Evolutionary conservation across 2,888 invertebrate species (phyloP).

Genomic region (Copidosoma aretas): DNA sequence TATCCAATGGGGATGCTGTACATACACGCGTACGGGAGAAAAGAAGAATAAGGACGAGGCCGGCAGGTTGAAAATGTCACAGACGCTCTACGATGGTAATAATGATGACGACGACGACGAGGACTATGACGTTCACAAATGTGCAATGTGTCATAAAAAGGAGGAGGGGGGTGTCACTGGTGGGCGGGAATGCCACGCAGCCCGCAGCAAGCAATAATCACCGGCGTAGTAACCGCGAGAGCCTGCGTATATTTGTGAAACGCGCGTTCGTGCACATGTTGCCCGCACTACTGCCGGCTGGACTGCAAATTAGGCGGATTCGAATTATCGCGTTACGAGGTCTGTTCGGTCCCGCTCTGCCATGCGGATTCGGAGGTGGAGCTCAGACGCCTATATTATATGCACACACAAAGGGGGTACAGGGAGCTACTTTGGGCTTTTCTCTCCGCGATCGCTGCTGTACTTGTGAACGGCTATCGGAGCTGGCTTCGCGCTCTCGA

Average conservation of each 20-base stretch:
- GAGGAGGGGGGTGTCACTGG: background rate
- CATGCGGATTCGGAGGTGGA: too few relatives aligned
- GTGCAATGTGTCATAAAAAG: slow-evolving; percentile 7
- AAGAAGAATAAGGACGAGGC: background rate
- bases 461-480: too few relatives aligned
- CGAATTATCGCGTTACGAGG: slow-evolving; percentile 25
- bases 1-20: too few relatives aligned
- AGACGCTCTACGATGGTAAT: background rate
- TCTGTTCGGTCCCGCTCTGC: background rate
- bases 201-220: too few relatives aligned
- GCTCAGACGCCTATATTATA: too few relatives aligned
- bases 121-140: too few relatives aligned
- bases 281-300: background rate
- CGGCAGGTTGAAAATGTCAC: slow-evolving; percentile 30
- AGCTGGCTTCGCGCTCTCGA: too few relatives aligned
- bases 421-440: too few relatives aligned
- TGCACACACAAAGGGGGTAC: too few relatives aligned
- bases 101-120: too few relatives aligned
- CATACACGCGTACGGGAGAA: background rate
- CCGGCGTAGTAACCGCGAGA: background rate
- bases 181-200: too few relatives aligned
- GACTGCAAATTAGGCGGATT: slow-evolving; percentile 26
- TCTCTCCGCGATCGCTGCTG: too few relatives aligned
- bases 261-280: slow-evolving; percentile 13
- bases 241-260: background rate